phyloP scores from a whole-genome alignment of 53 echinoderm and acorn worm genomes.

The Antedon mediterranea region DNA sequence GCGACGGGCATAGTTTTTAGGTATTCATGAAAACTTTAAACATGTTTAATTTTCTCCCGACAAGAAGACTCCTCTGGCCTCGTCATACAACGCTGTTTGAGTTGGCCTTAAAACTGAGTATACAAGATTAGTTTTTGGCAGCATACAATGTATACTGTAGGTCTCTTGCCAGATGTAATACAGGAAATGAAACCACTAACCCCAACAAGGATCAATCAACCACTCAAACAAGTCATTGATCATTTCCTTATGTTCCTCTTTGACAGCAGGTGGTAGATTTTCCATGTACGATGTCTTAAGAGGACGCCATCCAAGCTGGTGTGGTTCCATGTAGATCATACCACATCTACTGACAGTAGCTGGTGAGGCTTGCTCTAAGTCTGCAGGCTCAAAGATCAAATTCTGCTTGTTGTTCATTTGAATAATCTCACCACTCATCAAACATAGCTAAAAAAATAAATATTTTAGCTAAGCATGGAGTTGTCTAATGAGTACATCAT shows the following conservation, averaged over 20 bases:
- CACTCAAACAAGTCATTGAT: slow-evolving; percentile 96
- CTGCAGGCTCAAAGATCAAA: slow-evolving; percentile 90
- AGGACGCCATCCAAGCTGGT: slow-evolving; percentile 93
- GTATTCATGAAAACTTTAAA: too few relatives aligned
- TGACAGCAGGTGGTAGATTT: slow-evolving; percentile 48
- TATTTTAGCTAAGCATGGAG: too few relatives aligned
- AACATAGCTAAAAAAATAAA: slow-evolving; percentile 62
- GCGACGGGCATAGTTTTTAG: too few relatives aligned
- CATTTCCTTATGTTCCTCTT: slow-evolving; percentile 51
- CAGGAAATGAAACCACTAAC: slow-evolving; percentile 20
- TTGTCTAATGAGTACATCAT: too few relatives aligned
- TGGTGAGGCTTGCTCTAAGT: slow-evolving; percentile 95
- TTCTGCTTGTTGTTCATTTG: slow-evolving; percentile 98
- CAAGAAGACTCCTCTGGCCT: too few relatives aligned
- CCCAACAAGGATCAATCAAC: slow-evolving; percentile 84
- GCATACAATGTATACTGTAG: too few relatives aligned
- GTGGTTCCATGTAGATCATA: slow-evolving; percentile 99
- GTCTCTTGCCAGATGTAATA: too few relatives aligned
- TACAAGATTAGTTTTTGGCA: too few relatives aligned
- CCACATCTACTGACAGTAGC: slow-evolving; percentile 95
- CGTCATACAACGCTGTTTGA: too few relatives aligned
- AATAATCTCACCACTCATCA: slow-evolving; percentile 99
- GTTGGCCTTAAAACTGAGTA: too few relatives aligned
- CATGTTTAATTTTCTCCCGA: too few relatives aligned
- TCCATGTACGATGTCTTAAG: slow-evolving; percentile 90